Evolutionary conservation across 2,888 invertebrate species (phyloP), one percentile per base, ranked within the genome.

Genomic region (Mythimna lalbum): DNA sequence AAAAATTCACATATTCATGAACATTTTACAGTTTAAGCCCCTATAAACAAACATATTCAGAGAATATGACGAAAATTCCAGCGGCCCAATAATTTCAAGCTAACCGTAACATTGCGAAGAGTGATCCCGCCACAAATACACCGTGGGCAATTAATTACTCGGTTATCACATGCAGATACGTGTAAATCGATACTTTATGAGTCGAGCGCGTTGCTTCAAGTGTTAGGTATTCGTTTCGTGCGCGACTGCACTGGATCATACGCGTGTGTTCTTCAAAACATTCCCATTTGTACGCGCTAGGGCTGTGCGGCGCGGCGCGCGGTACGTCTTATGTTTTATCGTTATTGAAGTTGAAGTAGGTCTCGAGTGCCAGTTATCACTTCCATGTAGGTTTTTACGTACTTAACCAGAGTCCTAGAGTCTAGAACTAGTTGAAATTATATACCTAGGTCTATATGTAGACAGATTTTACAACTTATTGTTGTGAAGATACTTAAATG

Each of bases 191-290:
- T 89, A 88, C 87, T 80, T 81, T 78, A 80, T 75, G 80, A 90
- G 86, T 86, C 85, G 87, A 83, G 80, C 87, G 84, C 80, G 79
- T 79, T 69, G 85, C 80, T 88, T 93, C 93, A 91, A 93, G 93
- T 93, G 93, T 88, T 90, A 89, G 87, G 90, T 90, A 92, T 93
- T 90, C 89, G 90, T 90, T 91, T 88, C 88, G 80, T 84, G 81
- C 84, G 89, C 87, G 89, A 89, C 85, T 88, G 88, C 89, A 88
- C 86, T 87, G 91, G 88, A 90, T 88, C 87, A 87, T 84, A 88
- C 89, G 93, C 92, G 93, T 92, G 93, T 92, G 94, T 93, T 94
- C 92, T 92, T 93, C 91, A 93, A 91, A 93, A 92, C 90, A 92
- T 90, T 90, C 89, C 79, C 85, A 82, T 89, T 87, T 86, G 77